These are phyloP conservation scores for Didymodactylos carnosus DNA, from an alignment of 2,888 invertebrate species.

Conservation along the genomic window DNA sequence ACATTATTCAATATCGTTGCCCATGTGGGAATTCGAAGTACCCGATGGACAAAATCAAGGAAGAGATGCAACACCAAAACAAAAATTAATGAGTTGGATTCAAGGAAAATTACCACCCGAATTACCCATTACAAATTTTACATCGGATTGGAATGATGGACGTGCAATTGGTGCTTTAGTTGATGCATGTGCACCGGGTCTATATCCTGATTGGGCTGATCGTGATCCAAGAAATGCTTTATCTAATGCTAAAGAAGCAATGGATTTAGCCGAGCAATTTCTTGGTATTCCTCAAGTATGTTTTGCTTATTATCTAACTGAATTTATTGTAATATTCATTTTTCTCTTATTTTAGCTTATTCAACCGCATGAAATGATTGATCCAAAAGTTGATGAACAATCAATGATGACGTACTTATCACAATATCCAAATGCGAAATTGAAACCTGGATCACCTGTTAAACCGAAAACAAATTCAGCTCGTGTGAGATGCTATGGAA, in stretches of 20 bases:
- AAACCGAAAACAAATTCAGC: constrained; percentile 51
- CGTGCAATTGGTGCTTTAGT: constrained; percentile 69
- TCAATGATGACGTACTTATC: constrained; percentile 84
- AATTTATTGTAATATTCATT: background rate
- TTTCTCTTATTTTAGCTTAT: constrained; percentile 43
- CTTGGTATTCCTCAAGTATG: constrained; percentile 59
- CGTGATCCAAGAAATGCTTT: constrained; percentile 64
- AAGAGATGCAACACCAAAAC: constrained; percentile 37
- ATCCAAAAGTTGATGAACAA: constrained; percentile 71
- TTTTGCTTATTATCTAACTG: background rate
- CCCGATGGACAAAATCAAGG: constrained; percentile 34
- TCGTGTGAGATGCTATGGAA: constrained; percentile 58
- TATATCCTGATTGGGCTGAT: constrained; percentile 68
- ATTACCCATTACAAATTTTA: constrained; percentile 64
- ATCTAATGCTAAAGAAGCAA: constrained; percentile 70
- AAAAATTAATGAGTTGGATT: constrained; percentile 60
- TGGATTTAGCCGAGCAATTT: constrained; percentile 73
- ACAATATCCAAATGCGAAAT: constrained; percentile 68
- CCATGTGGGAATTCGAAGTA: constrained; percentile 63
- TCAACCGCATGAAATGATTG: constrained; percentile 68
- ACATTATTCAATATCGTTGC: constrained; percentile 77
- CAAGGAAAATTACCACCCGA: constrained; percentile 56
- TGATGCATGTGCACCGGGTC: constrained; percentile 65
- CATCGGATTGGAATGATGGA: constrained; percentile 71
- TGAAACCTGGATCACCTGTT: constrained; percentile 58